Evolutionary conservation across 2,888 invertebrate species (phyloP).

Genomic region (Oxytorus armatus): DNA sequence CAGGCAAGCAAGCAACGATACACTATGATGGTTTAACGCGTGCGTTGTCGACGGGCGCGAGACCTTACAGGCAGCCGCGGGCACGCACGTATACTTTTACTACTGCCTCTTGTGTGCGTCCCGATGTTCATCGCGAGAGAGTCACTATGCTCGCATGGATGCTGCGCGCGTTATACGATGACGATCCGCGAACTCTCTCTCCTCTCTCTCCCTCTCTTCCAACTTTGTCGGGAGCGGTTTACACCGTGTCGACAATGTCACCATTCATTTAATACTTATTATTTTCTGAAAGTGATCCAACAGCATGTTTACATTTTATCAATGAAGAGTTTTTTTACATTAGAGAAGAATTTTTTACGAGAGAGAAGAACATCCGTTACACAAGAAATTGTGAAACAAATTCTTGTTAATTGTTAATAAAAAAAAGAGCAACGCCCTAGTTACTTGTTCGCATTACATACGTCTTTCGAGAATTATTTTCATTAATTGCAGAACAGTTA

Average conservation of each 20-base stretch:
- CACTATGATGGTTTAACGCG: constrained; percentile 45
- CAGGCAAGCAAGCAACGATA: constrained; percentile 52
- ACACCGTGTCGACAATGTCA: neutral
- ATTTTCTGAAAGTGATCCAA: too few species aligned
- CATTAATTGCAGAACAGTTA: too few species aligned
- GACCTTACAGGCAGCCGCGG: constrained; percentile 41
- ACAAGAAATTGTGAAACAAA: too few species aligned
- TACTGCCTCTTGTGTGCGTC: constrained; percentile 24
- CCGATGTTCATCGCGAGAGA: constrained; percentile 32
- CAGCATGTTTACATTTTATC: too few species aligned
- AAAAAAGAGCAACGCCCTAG: neutral
- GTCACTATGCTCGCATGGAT: constrained; percentile 19
- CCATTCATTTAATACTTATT: too few species aligned
- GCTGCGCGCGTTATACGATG: constrained; percentile 24
- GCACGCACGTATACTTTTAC: constrained; percentile 44
- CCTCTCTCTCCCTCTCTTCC: constrained; percentile 16
- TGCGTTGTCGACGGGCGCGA: constrained; percentile 48
- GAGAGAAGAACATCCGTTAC: too few species aligned
- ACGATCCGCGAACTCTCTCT: constrained; percentile 29
- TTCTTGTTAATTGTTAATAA: too few species aligned
- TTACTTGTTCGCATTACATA: neutral
- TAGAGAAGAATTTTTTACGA: too few species aligned
- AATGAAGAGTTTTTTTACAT: too few species aligned
- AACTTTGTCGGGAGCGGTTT: constrained; percentile 1
- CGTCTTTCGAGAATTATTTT: too few species aligned